These are phyloP conservation scores for Molanna angustata DNA, from an alignment of 2,888 invertebrate species.

Conservation along the genomic window DNA sequence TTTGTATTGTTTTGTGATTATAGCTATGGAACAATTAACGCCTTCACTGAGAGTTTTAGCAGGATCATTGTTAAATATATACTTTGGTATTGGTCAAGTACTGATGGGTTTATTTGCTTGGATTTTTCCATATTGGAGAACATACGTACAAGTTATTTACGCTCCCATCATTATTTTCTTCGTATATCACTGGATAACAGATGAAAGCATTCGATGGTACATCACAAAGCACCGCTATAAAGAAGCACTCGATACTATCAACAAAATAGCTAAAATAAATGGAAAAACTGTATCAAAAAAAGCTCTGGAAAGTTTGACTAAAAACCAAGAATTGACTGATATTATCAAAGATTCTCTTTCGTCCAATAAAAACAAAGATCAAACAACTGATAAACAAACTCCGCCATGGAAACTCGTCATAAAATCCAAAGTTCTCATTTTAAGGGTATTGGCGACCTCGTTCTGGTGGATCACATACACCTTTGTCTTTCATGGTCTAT, in stretches of 20 bases:
- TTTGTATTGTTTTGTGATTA: constrained; percentile 6
- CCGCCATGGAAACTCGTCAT: constrained; percentile 49
- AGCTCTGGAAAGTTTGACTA: constrained; percentile 42
- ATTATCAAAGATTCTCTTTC: too few species aligned
- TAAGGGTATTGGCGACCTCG: constrained; percentile 62
- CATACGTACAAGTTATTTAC: constrained; percentile 59
- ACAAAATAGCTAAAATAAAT: constrained; percentile 66
- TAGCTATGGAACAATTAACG: constrained; percentile 23
- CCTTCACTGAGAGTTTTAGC: constrained; percentile 25
- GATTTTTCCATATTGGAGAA: constrained; percentile 64
- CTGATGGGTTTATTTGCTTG: constrained; percentile 61
- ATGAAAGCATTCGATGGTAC: constrained; percentile 71
- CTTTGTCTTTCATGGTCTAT: constrained; percentile 77
- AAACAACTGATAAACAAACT: constrained; percentile 23
- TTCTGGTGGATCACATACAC: constrained; percentile 78
- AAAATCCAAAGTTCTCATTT: constrained; percentile 54
- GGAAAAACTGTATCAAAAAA: constrained; percentile 50
- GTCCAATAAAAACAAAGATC: constrained; percentile 38
- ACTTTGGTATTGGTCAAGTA: constrained; percentile 60
- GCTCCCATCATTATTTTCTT: constrained; percentile 62
- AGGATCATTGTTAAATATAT: constrained; percentile 16
- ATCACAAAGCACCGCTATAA: constrained; percentile 63
- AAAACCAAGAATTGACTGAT: constrained; percentile 28
- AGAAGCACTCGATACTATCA: constrained; percentile 61
- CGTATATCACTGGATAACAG: constrained; percentile 59